Base-by-base conservation (phyloP, 2,888 invertebrate genomes). In the Mayetiola destructor region DNA sequence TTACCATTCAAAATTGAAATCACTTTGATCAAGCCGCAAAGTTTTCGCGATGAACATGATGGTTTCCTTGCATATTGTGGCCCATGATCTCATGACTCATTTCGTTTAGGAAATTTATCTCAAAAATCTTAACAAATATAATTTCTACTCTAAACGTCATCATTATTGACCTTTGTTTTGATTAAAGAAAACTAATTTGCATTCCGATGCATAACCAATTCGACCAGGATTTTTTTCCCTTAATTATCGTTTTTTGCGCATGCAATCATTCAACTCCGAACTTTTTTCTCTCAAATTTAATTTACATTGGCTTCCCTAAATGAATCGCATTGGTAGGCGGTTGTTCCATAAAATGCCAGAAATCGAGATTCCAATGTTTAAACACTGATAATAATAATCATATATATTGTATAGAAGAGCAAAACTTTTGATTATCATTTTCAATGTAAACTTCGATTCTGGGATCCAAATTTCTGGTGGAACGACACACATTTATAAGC, bases 101-200 rank as follows among this genome's bases (percentile, higher is more conserved):
- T n/a, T n/a, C n/a, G n/a, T n/a, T n/a, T n/a, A n/a, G n/a, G n/a
- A n/a, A n/a, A n/a, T n/a, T n/a, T n/a, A n/a, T n/a, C n/a, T n/a
- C n/a, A n/a, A n/a, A n/a, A n/a, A n/a, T n/a, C 39, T 40, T 40
- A 42, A 48, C 48, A 4, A 48, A 48, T 48, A 48, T 48, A 48
- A 48, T 48, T 48, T 48, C 48, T 27, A 48, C 8, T n/a, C 40
- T 20, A 40, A 40, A 48, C n/a, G 6, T 27, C 14, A n/a, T n/a
- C n/a, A 48, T 48, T 48, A 48, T 48, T 48, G 27, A 48, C 48
- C 48, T 48, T 27, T 48, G 48, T 48, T 48, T n/a, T n/a, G 27
- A n/a, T 48, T 48, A 23, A 48, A 27, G 48, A 48, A 48, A 48
- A n/a, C n/a, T n/a, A n/a, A 27, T 36, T 9, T 16, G 48, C 48